phyloP scores from a whole-genome alignment of 2,888 invertebrate species.

The Platycheirus rosarum region DNA sequence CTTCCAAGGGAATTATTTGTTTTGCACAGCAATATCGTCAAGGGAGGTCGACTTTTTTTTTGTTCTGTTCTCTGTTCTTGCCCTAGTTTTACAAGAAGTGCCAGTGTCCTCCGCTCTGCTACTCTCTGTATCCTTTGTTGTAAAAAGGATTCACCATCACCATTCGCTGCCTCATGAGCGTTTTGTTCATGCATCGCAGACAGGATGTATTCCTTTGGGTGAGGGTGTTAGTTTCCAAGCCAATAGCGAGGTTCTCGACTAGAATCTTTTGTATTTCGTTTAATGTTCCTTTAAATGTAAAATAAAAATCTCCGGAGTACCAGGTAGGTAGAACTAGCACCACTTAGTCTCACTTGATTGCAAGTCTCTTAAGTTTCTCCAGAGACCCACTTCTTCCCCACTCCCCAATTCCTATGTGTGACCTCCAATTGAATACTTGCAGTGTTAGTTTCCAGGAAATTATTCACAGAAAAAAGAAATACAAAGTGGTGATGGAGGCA shows the following conservation, averaged over 20 bases:
- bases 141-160: conserved; percentile 47
- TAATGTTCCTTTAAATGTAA: conserved; percentile 48
- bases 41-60: conserved; percentile 23
- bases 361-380: conserved; percentile 27
- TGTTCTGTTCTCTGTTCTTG: conserved; percentile 13
- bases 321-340: conserved; percentile 34
- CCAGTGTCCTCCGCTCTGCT: background rate
- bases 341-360: conserved; percentile 65
- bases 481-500: background rate
- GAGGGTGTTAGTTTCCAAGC: conserved; percentile 3
- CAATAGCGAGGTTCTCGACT: conserved; percentile 1
- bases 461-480: conserved; percentile 41
- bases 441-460: conserved; percentile 38
- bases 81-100: conserved; percentile 17
- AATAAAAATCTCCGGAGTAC: conserved; percentile 43
- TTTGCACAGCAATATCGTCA: conserved; percentile 61
- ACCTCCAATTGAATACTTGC: conserved; percentile 36
- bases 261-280: conserved; percentile 56
- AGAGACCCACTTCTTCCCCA: too few species aligned
- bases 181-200: conserved; percentile 49
- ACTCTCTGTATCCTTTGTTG: conserved; percentile 38
- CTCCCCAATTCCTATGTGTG: conserved; percentile 24
- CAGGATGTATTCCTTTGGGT: conserved; percentile 63
- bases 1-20: conserved; percentile 63
- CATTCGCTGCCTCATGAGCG: conserved; percentile 40